Percentiles rank a stretch among this genome's conserved stretches.
Conservation (phyloP, 2,888 invertebrate species). For the Diaphora mendica region DNA sequence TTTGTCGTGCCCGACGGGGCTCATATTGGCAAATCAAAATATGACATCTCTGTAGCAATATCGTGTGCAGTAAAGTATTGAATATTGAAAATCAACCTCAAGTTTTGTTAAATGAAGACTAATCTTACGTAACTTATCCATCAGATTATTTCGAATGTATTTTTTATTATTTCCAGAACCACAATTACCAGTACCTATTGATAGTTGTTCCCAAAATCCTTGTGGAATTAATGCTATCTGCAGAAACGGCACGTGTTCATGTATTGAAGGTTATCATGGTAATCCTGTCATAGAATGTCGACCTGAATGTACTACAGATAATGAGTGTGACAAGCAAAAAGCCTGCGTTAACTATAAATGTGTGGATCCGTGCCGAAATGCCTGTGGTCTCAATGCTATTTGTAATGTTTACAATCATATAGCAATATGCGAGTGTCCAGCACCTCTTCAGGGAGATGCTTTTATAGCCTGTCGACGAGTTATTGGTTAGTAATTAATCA, state of each 20-base stretch:
- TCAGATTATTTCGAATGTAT: not conserved
- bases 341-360: conserved; percentile 92
- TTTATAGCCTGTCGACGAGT: conserved; percentile 89
- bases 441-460: conserved; percentile 92
- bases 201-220: conserved; percentile 88
- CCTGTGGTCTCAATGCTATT: conserved; percentile 90
- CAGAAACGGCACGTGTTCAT: conserved; percentile 87
- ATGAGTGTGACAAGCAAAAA: conserved; percentile 90
- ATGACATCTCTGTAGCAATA: no score
- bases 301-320: conserved; percentile 91
- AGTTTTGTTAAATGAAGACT: not conserved
- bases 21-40: no score
- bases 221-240: conserved; percentile 89
- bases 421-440: conserved; percentile 91
- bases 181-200: conserved; percentile 66
- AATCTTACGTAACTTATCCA: not conserved
- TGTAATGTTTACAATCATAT: conserved; percentile 92
- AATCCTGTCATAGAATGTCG: conserved; percentile 90
- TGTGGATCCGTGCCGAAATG: conserved; percentile 90
- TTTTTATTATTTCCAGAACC: conserved; percentile 63
- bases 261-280: conserved; percentile 88
- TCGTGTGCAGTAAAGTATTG: no score
- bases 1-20: no score
- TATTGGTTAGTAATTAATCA: conserved; percentile 67
- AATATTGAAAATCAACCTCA: not conserved